Conservation (phyloP, 2,888 invertebrate genomes). For the Cephus sareptanus region DNA sequence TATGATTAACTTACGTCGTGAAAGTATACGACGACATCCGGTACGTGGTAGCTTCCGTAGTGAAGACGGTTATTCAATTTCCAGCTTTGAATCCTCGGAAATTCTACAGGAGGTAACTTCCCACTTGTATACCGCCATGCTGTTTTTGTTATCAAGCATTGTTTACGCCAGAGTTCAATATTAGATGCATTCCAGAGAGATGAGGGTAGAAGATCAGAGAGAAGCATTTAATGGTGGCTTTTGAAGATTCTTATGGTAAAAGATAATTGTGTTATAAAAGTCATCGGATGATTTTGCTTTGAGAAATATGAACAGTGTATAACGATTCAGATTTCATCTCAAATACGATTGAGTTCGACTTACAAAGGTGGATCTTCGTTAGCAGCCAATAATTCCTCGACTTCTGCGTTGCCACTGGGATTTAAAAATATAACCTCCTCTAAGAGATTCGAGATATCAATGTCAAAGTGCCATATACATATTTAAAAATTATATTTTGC, state of each 20-base stretch:
- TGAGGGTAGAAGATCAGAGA: not conserved
- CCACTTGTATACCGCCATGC: not conserved
- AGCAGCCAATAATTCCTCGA: not conserved
- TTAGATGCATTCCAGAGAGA: not conserved
- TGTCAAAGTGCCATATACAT: not conserved
- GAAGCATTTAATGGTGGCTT: not conserved
- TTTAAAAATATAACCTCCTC: not conserved
- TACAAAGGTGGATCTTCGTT: not conserved
- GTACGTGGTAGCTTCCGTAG: slow-evolving; percentile 62
- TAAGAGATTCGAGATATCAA: not conserved
- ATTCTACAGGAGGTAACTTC: slow-evolving; percentile 30
- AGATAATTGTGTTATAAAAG: not conserved
- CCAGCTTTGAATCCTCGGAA: slow-evolving; percentile 48
- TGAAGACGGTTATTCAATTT: slow-evolving; percentile 44
- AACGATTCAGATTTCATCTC: not conserved
- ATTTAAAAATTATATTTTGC: not conserved
- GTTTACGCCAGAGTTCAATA: not conserved
- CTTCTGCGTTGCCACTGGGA: not conserved
- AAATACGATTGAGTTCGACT: not conserved
- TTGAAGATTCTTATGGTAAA: not conserved
- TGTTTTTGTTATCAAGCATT: not conserved
- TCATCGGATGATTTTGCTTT: not conserved
- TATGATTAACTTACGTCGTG: slow-evolving; percentile 78
- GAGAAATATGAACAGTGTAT: not conserved
- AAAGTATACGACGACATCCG: slow-evolving; percentile 74